Conservation (phyloP, 2,113 vertebrate genomes). For the Labrus mixtus region DNA sequence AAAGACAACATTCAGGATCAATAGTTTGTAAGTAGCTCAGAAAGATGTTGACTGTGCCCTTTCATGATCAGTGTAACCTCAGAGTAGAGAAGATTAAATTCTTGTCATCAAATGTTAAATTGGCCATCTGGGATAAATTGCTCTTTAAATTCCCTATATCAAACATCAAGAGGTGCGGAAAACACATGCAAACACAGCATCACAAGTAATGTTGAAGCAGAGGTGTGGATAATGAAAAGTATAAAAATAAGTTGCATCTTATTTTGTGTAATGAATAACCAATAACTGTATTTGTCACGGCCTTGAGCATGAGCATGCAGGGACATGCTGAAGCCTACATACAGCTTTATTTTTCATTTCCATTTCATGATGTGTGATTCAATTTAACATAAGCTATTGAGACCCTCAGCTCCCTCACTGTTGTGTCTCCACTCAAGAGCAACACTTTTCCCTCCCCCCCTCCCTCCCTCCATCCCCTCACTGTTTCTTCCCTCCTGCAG, state of each 20-base stretch:
- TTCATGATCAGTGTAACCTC: constrained; percentile 74
- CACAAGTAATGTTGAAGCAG: constrained; percentile 1
- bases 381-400: constrained; percentile 33
- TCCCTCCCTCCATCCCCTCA: constrained; percentile 21
- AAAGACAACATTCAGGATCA: constrained; percentile 72
- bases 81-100: constrained; percentile 70
- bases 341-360: constrained; percentile 9
- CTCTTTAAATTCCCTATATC: constrained; percentile 57
- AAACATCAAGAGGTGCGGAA: constrained; percentile 19
- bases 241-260: neutral
- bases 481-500: constrained; percentile 59
- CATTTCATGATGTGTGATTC: constrained; percentile 19
- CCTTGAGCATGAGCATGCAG: neutral
- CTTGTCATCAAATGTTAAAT: constrained; percentile 73
- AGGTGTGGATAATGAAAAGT: neutral
- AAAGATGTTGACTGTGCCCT: constrained; percentile 67
- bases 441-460: constrained; percentile 25
- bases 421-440: constrained; percentile 24
- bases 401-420: constrained; percentile 21
- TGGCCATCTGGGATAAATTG: constrained; percentile 70
- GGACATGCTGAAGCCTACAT: neutral
- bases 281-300: constrained; percentile 4
- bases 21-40: constrained; percentile 59
- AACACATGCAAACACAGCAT: constrained; percentile 17
- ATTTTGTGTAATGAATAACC: neutral